Conservation (phyloP, 2,888 invertebrate genomes). For the Lasioglossum villosulum region DNA sequence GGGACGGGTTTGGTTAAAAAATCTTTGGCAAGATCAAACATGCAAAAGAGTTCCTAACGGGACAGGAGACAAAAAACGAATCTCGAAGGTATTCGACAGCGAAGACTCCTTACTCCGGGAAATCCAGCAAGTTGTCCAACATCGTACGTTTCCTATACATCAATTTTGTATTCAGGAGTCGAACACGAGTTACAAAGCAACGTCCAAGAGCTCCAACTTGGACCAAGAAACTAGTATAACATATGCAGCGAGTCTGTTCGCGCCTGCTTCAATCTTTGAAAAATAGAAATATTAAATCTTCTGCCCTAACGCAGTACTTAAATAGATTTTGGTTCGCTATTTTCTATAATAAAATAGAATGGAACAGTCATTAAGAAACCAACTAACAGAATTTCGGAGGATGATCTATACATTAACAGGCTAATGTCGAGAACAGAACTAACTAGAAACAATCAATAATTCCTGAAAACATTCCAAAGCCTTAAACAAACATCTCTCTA, state of each 20-base stretch:
- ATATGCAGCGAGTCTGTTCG: neutral
- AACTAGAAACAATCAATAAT: neutral
- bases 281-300: neutral
- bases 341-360: neutral
- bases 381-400: neutral
- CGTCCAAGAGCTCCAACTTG: conserved; percentile 3
- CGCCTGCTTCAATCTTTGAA: neutral
- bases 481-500: neutral
- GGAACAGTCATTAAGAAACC: neutral
- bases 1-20: too few species aligned
- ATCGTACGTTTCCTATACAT: conserved; percentile 32
- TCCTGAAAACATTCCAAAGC: neutral
- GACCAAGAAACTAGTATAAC: neutral
- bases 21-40: neutral
- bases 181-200: conserved; percentile 17
- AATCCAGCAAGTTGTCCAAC: conserved; percentile 41
- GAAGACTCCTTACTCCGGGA: conserved; percentile 7
- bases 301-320: neutral
- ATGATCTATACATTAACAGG: neutral
- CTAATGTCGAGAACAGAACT: neutral
- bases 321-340: neutral
- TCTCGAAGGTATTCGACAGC: conserved; percentile 10
- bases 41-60: neutral
- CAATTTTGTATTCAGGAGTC: conserved; percentile 19
- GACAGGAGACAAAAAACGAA: neutral